These are phyloP conservation scores for Naja naja DNA, from an alignment of 2,113 vertebrate genomes.

Conservation along the genomic window DNA sequence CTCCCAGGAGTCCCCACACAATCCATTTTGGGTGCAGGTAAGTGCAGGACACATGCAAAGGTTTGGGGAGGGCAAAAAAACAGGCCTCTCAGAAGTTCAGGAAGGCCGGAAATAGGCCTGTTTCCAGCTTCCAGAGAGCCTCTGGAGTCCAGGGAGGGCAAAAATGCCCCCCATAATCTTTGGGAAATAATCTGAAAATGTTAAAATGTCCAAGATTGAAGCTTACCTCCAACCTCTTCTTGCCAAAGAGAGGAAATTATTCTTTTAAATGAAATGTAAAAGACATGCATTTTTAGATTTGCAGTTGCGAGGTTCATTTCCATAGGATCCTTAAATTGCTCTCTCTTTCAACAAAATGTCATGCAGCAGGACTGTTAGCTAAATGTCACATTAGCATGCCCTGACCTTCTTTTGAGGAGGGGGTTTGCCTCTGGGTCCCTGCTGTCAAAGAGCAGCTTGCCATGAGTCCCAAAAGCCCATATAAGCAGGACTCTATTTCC, in stretches of 20 bases:
- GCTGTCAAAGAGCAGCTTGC: conserved; percentile 35
- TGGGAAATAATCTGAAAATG: neutral
- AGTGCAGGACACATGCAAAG: too few species aligned
- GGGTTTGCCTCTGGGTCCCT: conserved; percentile 42
- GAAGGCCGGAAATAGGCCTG: too few species aligned
- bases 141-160: too few species aligned
- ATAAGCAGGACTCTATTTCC: neutral
- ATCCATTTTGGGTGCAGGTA: too few species aligned
- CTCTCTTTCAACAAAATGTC: conserved; percentile 45
- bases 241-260: neutral
- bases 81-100: too few species aligned
- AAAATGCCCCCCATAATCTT: neutral
- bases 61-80: too few species aligned
- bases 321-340: conserved; percentile 29
- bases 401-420: conserved; percentile 64
- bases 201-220: neutral
- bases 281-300: neutral
- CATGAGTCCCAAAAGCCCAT: neutral
- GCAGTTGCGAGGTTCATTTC: conserved; percentile 14
- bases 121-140: too few species aligned
- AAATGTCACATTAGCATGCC: conserved; percentile 73
- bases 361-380: conserved; percentile 45
- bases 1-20: too few species aligned
- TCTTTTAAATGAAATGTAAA: conserved; percentile 40
- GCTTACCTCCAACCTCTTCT: neutral